phyloP scores from a whole-genome alignment of 2,888 invertebrate genomes.

The Megaustenia siamemsis region DNA sequence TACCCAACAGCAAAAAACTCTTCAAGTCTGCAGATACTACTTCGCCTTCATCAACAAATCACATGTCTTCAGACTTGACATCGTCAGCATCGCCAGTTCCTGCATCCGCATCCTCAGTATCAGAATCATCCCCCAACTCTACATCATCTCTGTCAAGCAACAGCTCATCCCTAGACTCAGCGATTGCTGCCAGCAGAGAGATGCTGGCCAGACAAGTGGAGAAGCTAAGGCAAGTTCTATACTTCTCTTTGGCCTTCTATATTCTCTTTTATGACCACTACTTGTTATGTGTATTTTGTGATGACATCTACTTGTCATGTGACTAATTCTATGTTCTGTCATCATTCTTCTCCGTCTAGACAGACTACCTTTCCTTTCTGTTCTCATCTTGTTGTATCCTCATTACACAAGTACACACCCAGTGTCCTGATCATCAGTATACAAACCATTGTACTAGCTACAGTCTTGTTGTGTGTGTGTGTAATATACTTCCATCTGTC shows the following conservation, averaged over 20 bases:
- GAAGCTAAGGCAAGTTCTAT: conserved; percentile 43
- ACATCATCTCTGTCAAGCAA: conserved; percentile 50
- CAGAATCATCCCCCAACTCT: conserved; percentile 52
- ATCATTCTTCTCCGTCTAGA: too few species aligned
- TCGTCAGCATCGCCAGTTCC: conserved; percentile 29
- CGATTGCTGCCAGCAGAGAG: conserved; percentile 53
- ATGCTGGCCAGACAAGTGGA: conserved; percentile 52
- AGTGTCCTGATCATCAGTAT: too few species aligned
- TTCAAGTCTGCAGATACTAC: conserved; percentile 7
- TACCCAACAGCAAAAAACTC: conserved; percentile 29
- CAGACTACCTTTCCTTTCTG: too few species aligned
- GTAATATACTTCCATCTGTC: too few species aligned
- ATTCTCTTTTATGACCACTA: too few species aligned
- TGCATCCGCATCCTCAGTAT: conserved; percentile 33
- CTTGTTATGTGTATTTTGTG: too few species aligned
- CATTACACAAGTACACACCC: too few species aligned
- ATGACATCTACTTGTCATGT: too few species aligned
- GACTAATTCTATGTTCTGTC: too few species aligned
- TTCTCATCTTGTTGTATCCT: too few species aligned
- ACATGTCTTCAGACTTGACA: background rate
- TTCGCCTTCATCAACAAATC: background rate
- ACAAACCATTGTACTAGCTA: too few species aligned
- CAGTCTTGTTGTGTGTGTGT: too few species aligned
- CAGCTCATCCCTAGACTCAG: conserved; percentile 45
- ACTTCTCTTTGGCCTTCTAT: background rate